These are phyloP conservation scores for Bubo blakistoni DNA, from an alignment of 2,113 vertebrate species.

Conservation along the genomic window DNA sequence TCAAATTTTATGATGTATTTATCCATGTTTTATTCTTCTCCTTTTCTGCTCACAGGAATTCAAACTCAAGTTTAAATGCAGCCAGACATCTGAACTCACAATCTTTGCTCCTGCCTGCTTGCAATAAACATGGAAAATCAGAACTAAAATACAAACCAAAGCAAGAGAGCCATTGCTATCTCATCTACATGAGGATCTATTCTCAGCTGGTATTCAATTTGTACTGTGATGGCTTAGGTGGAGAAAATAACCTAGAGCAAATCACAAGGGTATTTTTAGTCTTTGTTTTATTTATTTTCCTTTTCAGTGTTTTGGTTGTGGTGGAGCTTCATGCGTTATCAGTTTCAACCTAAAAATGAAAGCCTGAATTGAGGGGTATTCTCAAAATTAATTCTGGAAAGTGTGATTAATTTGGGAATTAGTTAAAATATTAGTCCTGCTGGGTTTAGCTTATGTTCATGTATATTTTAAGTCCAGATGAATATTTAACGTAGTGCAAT, in stretches of 20 bases:
- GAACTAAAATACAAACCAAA: background rate
- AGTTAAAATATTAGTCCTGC: background rate
- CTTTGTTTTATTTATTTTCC: background rate
- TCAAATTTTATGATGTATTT: conserved; percentile 1
- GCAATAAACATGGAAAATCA: background rate
- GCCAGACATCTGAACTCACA: background rate
- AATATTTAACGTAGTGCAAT: background rate
- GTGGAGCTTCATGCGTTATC: background rate
- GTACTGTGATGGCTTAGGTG: background rate
- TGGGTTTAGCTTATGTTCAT: background rate
- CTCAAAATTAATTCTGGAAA: background rate
- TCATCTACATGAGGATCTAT: background rate
- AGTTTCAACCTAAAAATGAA: background rate
- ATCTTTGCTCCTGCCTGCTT: background rate
- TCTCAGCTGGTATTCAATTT: background rate
- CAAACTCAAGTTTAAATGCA: background rate
- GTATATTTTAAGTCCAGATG: background rate
- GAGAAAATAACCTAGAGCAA: background rate
- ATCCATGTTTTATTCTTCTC: background rate
- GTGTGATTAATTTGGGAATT: background rate
- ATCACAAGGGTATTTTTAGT: background rate
- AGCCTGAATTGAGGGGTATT: background rate
- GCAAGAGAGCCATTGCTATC: background rate
- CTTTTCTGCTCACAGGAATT: background rate
- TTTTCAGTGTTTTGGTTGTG: background rate